Conservation (phyloP, 2,888 invertebrate species). For the Drosophila helvetica region DNA sequence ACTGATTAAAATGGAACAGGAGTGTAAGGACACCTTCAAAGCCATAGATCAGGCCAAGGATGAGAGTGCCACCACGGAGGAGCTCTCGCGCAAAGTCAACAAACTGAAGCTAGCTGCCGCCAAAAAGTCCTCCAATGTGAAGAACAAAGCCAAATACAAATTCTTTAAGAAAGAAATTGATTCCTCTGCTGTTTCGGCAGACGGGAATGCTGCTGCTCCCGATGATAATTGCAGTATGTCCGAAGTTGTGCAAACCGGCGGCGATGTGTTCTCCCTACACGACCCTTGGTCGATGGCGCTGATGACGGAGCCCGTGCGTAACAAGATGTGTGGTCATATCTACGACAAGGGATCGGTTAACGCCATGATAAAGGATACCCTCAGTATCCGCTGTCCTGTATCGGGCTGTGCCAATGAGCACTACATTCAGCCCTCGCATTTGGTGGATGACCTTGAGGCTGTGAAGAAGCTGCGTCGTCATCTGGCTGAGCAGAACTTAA, state of each 20-base stretch:
- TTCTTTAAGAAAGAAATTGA: conserved; percentile 1
- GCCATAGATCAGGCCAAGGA: background rate
- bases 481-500: background rate
- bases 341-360: conserved; percentile 52
- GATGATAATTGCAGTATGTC: background rate
- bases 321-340: conserved; percentile 53
- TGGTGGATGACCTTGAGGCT: conserved; percentile 26
- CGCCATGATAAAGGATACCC: conserved; percentile 24
- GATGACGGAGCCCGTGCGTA: conserved; percentile 52
- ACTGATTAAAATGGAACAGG: background rate
- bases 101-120: background rate
- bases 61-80: conserved; percentile 10
- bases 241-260: conserved; percentile 1
- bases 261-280: conserved; percentile 31
- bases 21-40: background rate
- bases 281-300: conserved; percentile 58
- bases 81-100: background rate
- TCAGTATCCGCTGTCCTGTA: conserved; percentile 46
- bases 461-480: background rate
- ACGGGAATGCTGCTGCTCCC: background rate
- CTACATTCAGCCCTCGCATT: conserved; percentile 30
- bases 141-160: conserved; percentile 38
- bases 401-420: conserved; percentile 44
- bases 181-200: background rate
- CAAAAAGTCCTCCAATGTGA: conserved; percentile 33